These are phyloP conservation scores for Eleginops maclovinus DNA, from an alignment of 2,113 vertebrate genomes.

Conservation along the genomic window DNA sequence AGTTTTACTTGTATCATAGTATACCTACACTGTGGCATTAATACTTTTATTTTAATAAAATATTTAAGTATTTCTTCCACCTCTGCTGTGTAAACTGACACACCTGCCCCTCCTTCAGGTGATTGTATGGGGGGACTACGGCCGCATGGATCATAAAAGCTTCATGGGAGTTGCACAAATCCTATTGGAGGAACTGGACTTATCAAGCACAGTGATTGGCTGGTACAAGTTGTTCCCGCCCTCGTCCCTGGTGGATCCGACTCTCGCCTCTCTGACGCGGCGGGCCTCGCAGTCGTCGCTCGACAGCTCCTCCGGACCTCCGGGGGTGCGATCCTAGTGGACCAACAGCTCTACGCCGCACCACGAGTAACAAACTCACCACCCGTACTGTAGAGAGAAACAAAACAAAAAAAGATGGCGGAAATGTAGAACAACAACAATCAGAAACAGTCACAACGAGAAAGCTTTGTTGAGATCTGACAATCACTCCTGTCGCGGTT, in stretches of 20 bases:
- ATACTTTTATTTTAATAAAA: too few relatives aligned
- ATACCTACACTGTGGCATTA: too few relatives aligned
- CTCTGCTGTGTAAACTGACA: slow-evolving; percentile 13
- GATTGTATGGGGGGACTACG: slow-evolving; percentile 98
- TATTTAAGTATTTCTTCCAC: too few relatives aligned
- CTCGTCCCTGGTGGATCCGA: slow-evolving; percentile 97
- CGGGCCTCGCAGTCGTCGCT: slow-evolving; percentile 97
- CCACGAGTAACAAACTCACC: slow-evolving; percentile 46
- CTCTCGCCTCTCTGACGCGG: slow-evolving; percentile 93
- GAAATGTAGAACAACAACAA: slow-evolving; percentile 84
- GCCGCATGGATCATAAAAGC: slow-evolving; percentile 99
- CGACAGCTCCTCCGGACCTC: slow-evolving; percentile 94
- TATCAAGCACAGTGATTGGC: slow-evolving; percentile 98
- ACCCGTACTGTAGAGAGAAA: slow-evolving; percentile 67
- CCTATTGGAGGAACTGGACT: slow-evolving; percentile 95
- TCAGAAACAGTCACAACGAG: slow-evolving; percentile 83
- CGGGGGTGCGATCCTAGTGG: slow-evolving; percentile 93
- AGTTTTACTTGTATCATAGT: too few relatives aligned
- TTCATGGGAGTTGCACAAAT: slow-evolving; percentile 99
- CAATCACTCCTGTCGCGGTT: slow-evolving; percentile 92
- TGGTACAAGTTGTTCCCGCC: slow-evolving; percentile 99
- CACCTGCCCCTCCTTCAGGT: slow-evolving; percentile 84
- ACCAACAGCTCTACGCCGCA: slow-evolving; percentile 74
- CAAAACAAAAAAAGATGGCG: slow-evolving; percentile 63
- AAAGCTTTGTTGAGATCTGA: slow-evolving; percentile 96